Conservation (phyloP, 2,797 vertebrate species). For the Spatula clypeata region DNA sequence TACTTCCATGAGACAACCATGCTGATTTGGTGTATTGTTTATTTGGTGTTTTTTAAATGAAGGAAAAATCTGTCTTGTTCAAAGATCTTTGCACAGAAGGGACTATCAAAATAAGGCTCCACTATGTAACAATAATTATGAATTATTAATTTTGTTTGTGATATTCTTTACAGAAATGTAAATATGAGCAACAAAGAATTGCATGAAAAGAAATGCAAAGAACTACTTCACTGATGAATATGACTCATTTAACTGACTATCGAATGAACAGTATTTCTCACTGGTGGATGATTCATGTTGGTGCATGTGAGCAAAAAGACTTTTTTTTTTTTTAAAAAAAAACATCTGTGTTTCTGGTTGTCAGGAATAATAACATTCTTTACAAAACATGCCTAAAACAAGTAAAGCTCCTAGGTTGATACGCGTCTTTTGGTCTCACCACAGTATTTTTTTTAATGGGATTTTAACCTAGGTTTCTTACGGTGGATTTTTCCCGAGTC, state of each 20-base stretch:
- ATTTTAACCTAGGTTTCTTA: neutral
- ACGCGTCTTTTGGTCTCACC: neutral
- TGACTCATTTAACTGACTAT: constrained; percentile 35
- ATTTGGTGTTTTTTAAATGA: neutral
- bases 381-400: constrained; percentile 6
- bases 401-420: constrained; percentile 3
- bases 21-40: neutral
- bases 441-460: neutral
- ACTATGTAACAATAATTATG: constrained; percentile 12
- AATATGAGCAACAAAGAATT: constrained; percentile 30
- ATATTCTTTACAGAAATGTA: constrained; percentile 39
- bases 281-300: constrained; percentile 28
- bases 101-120: neutral
- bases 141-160: constrained; percentile 69
- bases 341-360: constrained; percentile 10
- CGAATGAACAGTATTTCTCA: neutral
- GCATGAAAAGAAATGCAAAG: constrained; percentile 49
- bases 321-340: neutral
- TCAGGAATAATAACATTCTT: constrained; percentile 12
- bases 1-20: neutral
- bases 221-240: constrained; percentile 20
- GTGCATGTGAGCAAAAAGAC: neutral
- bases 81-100: neutral
- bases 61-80: neutral
- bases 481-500: neutral